Evolutionary conservation across 2,888 invertebrate genomes (phyloP), one percentile per base, ranked within the genome.

Genomic region (Mimumesa dahlbomi): DNA sequence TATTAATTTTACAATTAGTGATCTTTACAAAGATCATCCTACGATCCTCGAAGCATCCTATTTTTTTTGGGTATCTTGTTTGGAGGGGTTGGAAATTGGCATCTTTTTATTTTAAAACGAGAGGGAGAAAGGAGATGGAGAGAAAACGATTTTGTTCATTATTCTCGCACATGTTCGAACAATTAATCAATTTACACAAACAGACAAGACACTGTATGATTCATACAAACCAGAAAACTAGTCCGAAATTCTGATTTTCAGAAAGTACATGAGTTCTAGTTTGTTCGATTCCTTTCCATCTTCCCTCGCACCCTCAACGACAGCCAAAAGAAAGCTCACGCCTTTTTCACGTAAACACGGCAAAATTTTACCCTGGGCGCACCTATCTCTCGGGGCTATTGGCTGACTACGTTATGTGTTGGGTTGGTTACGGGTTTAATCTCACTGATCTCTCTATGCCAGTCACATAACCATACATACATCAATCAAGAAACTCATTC

Each of bases 381-480:
- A 81, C 77, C 73, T 80, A 78, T 81, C 75, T 78, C 65, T 77
- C 76, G 81, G 85, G 82, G 85, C 87, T 88, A 86, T 87, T 88
- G 87, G 86, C 82, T 87, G 84, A 81, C n/a, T 79, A 82, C 82
- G 80, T 85, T 85, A 76, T 88, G 87, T 88, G 87, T 88, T 88
- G 88, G 88, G 85, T 82, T 89, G 89, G 89, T 89, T 89, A 83
- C 82, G 89, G 89, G 85, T 85, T 75, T 80, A 81, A 81, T 80
- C 67, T 76, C 71, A 80, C 69, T 79, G 80, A 77, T 82, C 61
- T 76, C 68, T 74, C 49, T 59, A n/a, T 61, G 50, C 59, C 70
- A 62, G 40, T 52, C 61, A 59, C 76, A 61, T 71, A 78, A 62
- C 56, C 49, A 50, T 49, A 38, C 56, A 54, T 62, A 49, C 45